Evolutionary conservation across 2,888 invertebrate species (phyloP).

Genomic region (Entomobrya proxima): DNA sequence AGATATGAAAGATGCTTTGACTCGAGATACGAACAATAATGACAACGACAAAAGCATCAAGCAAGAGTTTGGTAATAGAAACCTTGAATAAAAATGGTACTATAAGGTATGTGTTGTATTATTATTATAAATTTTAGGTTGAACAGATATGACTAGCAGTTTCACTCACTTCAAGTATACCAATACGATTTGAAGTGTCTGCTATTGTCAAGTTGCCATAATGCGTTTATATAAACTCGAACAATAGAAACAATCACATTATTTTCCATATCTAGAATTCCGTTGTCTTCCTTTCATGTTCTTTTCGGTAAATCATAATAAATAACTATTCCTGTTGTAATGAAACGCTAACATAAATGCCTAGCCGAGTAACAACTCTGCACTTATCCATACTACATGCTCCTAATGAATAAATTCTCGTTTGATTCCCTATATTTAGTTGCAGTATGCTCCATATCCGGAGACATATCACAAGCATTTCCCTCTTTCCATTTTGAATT

Average conservation of each 20-base stretch:
- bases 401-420: too few relatives aligned
- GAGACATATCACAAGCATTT: too few relatives aligned
- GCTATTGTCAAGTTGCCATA: slow-evolving; percentile 58
- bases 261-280: slow-evolving; percentile 28
- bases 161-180: neutral
- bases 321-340: too few relatives aligned
- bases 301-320: too few relatives aligned
- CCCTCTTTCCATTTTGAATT: too few relatives aligned
- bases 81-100: slow-evolving; percentile 50
- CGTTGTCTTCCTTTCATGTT: slow-evolving; percentile 12
- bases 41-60: slow-evolving; percentile 2
- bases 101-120: neutral
- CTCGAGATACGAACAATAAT: slow-evolving; percentile 28
- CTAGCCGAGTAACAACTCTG: too few relatives aligned
- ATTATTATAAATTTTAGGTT: neutral
- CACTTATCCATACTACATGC: too few relatives aligned
- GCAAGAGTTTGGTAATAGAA: slow-evolving; percentile 23
- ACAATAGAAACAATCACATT: slow-evolving; percentile 64
- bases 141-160: neutral
- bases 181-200: neutral
- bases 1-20: slow-evolving; percentile 49
- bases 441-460: too few relatives aligned
- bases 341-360: too few relatives aligned
- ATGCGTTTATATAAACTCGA: slow-evolving; percentile 50
- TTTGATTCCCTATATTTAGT: too few relatives aligned